Percentiles rank a stretch among this genome's conserved stretches.
Evolutionary conservation across 2,888 invertebrate species (phyloP).

Genomic region (Ennomos fuscantarius): DNA sequence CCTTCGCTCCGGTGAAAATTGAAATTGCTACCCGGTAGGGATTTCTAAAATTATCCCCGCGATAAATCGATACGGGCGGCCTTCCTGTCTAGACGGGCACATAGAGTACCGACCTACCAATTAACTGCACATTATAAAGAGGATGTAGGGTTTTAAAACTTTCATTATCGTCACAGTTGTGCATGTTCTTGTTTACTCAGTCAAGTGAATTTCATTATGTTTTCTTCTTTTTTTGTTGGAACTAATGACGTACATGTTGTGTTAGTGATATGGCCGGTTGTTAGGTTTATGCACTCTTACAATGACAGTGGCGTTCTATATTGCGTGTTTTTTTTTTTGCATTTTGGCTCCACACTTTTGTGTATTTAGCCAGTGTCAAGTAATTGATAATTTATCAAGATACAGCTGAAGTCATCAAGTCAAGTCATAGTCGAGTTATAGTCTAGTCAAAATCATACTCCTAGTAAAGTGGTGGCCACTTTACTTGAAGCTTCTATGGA

Average conservation of each 20-base stretch:
- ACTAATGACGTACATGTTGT: conserved; percentile 4
- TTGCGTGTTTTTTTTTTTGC: too few species aligned
- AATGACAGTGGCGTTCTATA: too few species aligned
- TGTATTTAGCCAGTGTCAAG: too few species aligned
- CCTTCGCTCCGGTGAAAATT: conserved; percentile 23
- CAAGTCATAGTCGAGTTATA: too few species aligned
- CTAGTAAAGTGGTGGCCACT: too few species aligned
- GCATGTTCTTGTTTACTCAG: conserved; percentile 15
- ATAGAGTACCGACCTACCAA: conserved; percentile 45
- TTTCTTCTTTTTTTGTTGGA: conserved; percentile 6
- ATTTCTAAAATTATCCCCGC: conserved; percentile 68
- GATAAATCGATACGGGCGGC: conserved; percentile 63
- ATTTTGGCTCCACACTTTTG: too few species aligned
- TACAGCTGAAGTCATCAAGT: too few species aligned
- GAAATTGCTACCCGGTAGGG: conserved; percentile 34
- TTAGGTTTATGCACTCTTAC: too few species aligned
- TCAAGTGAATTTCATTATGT: conserved; percentile 14
- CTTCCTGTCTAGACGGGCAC: conserved; percentile 68
- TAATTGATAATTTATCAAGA: too few species aligned
- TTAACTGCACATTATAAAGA: conserved; percentile 25
- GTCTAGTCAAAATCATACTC: too few species aligned
- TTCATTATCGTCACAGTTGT: conserved; percentile 2
- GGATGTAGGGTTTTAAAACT: conserved; percentile 17
- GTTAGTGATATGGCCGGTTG: too few species aligned
- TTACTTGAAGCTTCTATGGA: too few species aligned